phyloP scores from a whole-genome alignment of 2,113 vertebrate species.

The Macaca mulatta region DNA sequence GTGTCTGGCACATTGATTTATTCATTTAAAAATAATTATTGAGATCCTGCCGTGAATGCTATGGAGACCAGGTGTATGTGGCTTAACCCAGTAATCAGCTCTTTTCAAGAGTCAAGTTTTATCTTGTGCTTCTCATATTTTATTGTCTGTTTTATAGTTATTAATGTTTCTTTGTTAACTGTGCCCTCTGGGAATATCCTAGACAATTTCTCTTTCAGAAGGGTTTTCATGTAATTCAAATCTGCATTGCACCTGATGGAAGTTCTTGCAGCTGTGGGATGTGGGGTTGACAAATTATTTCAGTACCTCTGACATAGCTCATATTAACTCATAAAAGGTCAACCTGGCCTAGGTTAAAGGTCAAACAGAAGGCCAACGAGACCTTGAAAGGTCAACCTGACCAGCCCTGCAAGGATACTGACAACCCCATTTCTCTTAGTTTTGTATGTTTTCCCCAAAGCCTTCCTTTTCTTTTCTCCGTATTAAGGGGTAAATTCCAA shows the following conservation, averaged over 20 bases:
- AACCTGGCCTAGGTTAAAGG: background rate
- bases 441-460: background rate
- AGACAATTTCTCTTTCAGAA: background rate
- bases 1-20: fast-evolving
- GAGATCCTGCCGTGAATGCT: background rate
- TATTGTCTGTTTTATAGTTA: background rate
- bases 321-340: background rate
- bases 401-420: background rate
- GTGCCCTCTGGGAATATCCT: background rate
- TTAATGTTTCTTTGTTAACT: background rate
- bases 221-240: background rate
- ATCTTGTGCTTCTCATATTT: background rate
- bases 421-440: background rate
- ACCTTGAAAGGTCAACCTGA: background rate
- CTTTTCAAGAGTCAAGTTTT: background rate
- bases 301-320: background rate
- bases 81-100: background rate
- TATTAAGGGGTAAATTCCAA: background rate
- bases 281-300: background rate
- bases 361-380: background rate
- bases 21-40: background rate
- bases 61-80: background rate
- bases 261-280: background rate
- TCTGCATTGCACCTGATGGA: no score
- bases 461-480: background rate